Conservation (phyloP, 2,797 vertebrate genomes). For the Orestias chungarensis region DNA sequence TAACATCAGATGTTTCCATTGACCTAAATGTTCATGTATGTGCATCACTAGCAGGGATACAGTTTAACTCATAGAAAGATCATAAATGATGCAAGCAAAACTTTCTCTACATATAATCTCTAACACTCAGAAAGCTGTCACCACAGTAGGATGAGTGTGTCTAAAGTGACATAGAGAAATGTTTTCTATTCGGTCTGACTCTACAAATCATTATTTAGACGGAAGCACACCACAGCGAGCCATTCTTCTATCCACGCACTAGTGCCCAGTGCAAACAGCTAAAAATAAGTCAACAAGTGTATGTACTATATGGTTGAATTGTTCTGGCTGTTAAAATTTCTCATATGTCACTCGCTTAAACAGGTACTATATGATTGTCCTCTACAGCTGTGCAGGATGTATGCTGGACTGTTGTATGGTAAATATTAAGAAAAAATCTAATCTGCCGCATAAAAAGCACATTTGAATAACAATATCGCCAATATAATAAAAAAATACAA, state of each 20-base stretch:
- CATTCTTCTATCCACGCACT: conserved; percentile 37
- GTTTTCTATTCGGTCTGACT: conserved; percentile 53
- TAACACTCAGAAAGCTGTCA: conserved; percentile 40
- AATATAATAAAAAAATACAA: no score
- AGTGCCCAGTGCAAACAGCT: conserved; percentile 49
- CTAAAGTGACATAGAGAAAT: conserved; percentile 59
- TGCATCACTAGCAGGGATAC: background rate
- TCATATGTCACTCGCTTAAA: no score
- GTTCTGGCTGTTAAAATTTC: background rate
- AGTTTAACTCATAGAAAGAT: conserved; percentile 16
- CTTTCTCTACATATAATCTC: conserved; percentile 22
- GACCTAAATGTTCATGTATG: no score
- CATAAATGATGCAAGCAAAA: conserved; percentile 20
- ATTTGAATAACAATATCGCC: no score
- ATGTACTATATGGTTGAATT: background rate
- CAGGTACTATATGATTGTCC: no score
- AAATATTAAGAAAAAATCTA: no score
- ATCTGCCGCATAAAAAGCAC: no score
- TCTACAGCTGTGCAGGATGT: no score
- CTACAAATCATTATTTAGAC: conserved; percentile 68
- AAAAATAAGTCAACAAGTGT: conserved; percentile 30
- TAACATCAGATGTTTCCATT: no score
- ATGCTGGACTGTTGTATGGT: background rate
- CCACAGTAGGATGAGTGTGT: conserved; percentile 39
- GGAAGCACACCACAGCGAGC: conserved; percentile 61